phyloP scores from a whole-genome alignment of 1,140 invertebrate species.

The Drosophila pectinifera region DNA sequence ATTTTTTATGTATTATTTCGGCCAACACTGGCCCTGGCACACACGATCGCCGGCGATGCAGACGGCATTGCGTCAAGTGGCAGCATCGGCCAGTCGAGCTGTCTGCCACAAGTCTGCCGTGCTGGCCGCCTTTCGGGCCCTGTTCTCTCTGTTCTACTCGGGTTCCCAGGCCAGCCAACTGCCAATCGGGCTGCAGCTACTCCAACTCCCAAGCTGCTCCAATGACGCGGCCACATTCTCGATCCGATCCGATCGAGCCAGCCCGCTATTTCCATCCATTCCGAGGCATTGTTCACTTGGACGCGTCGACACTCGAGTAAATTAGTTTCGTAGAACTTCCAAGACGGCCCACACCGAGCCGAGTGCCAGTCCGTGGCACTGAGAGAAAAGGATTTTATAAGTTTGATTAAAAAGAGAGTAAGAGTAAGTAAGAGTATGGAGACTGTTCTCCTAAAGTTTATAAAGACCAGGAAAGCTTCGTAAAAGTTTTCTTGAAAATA shows the following conservation, averaged over 20 bases:
- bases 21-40: slow-evolving; percentile 1
- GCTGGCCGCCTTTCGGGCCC: slow-evolving; percentile 6
- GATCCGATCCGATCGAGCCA: background rate
- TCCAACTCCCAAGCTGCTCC: slow-evolving; percentile 31
- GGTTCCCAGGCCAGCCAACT: slow-evolving; percentile 38
- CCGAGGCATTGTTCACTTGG: slow-evolving; percentile 58
- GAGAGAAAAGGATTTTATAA: slow-evolving; percentile 12
- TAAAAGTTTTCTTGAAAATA: too few relatives aligned
- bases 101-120: slow-evolving; percentile 71
- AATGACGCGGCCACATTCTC: slow-evolving; percentile 41
- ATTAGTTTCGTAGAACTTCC: slow-evolving; percentile 82
- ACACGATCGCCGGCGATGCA: slow-evolving; percentile 64
- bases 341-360: slow-evolving; percentile 47
- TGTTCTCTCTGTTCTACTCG: background rate
- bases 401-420: background rate
- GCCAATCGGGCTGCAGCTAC: slow-evolving; percentile 41
- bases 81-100: slow-evolving; percentile 72
- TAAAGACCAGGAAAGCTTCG: too few relatives aligned
- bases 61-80: slow-evolving; percentile 76
- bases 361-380: background rate
- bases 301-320: slow-evolving; percentile 71
- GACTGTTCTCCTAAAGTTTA: too few relatives aligned
- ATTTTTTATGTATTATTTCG: background rate
- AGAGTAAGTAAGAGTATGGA: too few relatives aligned
- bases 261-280: slow-evolving; percentile 28